phyloP scores from a whole-genome alignment of 2,113 vertebrate species.

The Gallinago media region DNA sequence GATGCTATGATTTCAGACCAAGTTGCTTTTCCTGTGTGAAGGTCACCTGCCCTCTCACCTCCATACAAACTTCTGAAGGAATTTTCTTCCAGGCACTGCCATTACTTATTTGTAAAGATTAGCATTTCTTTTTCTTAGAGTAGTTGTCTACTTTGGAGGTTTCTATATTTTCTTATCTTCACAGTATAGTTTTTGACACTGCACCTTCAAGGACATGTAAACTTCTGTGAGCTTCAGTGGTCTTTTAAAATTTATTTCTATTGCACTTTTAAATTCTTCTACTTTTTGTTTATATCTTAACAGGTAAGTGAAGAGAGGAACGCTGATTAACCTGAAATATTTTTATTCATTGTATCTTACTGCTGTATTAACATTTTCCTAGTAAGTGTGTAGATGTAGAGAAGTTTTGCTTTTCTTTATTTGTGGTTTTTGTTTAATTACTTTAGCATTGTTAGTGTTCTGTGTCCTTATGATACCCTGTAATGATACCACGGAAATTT shows the following conservation, averaged over 20 bases:
- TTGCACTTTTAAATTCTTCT: neutral
- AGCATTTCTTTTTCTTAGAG: neutral
- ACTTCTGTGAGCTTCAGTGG: neutral
- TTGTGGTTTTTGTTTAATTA: neutral
- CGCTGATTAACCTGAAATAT: neutral
- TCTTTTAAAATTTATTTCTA: neutral
- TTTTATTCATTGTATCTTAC: neutral
- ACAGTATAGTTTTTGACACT: neutral
- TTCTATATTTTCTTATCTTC: neutral
- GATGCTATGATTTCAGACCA: neutral
- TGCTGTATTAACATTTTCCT: neutral
- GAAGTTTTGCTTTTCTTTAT: neutral
- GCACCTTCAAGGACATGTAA: neutral
- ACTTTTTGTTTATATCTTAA: neutral
- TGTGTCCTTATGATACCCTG: neutral
- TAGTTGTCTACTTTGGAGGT: neutral
- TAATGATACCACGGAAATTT: neutral
- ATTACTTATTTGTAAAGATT: neutral
- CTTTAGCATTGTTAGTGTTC: neutral
- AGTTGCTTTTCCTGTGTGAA: neutral
- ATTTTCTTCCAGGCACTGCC: neutral
- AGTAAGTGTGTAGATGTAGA: neutral
- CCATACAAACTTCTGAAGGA: neutral
- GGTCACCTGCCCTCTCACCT: neutral
- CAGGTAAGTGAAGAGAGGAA: neutral